Percentiles rank a stretch among this genome's conserved stretches.
phyloP scores from a whole-genome alignment of 2,888 invertebrate genomes.

The Caenorhabditis sp. region DNA sequence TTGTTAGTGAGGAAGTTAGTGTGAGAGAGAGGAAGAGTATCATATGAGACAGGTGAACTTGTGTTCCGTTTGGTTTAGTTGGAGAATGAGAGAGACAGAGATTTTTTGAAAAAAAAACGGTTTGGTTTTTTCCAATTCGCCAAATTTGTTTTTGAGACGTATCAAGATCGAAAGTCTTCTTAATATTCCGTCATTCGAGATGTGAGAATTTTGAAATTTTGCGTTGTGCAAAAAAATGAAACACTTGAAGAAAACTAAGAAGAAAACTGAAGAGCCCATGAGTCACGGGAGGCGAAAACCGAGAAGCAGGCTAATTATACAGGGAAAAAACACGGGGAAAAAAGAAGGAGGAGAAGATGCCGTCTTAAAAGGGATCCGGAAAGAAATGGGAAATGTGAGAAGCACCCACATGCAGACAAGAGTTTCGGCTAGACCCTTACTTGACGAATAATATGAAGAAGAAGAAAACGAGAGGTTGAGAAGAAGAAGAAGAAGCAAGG shows the following conservation, averaged over 20 bases:
- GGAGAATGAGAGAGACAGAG: not conserved
- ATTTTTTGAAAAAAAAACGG: not conserved
- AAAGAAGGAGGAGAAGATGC: not conserved
- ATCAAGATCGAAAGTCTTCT: constrained; percentile 10
- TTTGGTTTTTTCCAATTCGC: not conserved
- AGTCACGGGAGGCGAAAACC: constrained; percentile 5
- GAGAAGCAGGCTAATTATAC: constrained; percentile 12
- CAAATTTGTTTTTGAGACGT: not conserved
- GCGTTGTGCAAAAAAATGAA: constrained; percentile 8
- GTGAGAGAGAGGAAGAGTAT: constrained; percentile 1
- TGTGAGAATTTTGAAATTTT: not conserved
- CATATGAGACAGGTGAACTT: constrained; percentile 9
- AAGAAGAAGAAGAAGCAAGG: constrained; percentile 9
- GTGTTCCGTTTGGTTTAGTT: not conserved
- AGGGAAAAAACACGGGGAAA: not conserved
- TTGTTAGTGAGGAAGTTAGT: not conserved
- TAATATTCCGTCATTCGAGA: constrained; percentile 10
- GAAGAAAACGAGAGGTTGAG: not conserved
- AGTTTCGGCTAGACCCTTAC: constrained; percentile 28
- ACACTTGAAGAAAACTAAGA: constrained; percentile 19
- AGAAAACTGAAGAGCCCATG: not conserved
- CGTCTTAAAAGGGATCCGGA: not conserved
- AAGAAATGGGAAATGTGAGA: constrained; percentile 14
- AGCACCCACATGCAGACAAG: not conserved
- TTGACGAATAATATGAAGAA: constrained; percentile 42